Evolutionary conservation across 2,797 vertebrate genomes (phyloP).

Genomic region (Pangasius mekongensis): DNA sequence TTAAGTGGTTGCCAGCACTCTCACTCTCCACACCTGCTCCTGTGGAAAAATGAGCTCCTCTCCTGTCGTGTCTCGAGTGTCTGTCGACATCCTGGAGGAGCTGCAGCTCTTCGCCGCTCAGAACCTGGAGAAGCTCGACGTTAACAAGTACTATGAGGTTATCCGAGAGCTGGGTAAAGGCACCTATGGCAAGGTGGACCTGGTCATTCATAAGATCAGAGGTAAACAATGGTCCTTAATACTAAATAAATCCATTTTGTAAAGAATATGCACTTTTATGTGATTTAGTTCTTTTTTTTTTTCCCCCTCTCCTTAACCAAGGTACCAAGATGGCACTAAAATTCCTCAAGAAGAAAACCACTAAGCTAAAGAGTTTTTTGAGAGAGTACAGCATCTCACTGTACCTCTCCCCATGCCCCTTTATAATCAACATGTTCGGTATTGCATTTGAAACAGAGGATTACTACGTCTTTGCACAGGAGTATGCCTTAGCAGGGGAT

Average conservation of each 20-base stretch:
- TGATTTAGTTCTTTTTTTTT: background rate
- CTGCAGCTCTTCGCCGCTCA: conserved; percentile 80
- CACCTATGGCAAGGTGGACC: conserved; percentile 84
- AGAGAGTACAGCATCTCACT: conserved; percentile 84
- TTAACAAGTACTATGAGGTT: conserved; percentile 82
- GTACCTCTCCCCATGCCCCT: conserved; percentile 82
- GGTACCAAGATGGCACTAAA: conserved; percentile 84
- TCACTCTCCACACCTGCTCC: conserved; percentile 32
- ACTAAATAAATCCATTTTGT: background rate
- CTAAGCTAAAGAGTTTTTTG: conserved; percentile 84
- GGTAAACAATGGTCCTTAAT: conserved; percentile 64
- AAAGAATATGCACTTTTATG: background rate
- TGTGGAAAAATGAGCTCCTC: conserved; percentile 75
- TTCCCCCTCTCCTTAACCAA: conserved; percentile 42
- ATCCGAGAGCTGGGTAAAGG: conserved; percentile 83
- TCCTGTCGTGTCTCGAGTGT: conserved; percentile 66
- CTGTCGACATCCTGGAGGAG: conserved; percentile 82
- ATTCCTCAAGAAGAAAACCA: conserved; percentile 85
- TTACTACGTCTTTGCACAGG: conserved; percentile 84
- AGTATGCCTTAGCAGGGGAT: conserved; percentile 83
- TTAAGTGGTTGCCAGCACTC: conserved; percentile 34
- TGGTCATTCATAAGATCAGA: conserved; percentile 83
- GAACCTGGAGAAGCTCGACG: conserved; percentile 80
- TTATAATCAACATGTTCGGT: conserved; percentile 86
- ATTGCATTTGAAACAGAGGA: conserved; percentile 84